Percentiles rank a stretch among this genome's conserved stretches.
Evolutionary conservation across 2,797 vertebrate species (phyloP).

Genomic region (Acridotheres tristis): DNA sequence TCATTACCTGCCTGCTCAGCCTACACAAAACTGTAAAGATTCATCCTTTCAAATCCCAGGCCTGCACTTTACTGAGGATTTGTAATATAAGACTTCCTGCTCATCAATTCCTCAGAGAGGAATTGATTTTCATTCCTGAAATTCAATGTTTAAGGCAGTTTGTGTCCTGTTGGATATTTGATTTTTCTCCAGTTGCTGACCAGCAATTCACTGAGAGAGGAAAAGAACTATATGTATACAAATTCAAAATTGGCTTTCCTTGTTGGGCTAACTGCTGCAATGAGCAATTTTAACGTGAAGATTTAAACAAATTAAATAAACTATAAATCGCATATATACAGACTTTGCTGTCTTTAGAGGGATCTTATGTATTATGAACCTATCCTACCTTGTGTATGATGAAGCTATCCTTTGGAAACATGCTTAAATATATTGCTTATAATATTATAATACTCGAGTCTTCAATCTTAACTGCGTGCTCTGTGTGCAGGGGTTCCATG

Average conservation of each 20-base stretch:
- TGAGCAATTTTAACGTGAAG: neutral
- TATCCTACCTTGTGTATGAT: neutral
- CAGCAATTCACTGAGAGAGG: neutral
- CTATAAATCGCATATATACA: neutral
- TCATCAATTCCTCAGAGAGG: neutral
- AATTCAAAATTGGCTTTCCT: neutral
- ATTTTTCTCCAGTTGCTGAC: neutral
- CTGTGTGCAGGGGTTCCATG: neutral
- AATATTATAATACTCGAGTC: neutral
- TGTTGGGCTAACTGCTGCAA: neutral
- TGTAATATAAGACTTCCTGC: neutral
- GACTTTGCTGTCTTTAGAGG: neutral
- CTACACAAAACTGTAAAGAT: neutral
- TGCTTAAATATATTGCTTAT: neutral
- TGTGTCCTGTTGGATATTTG: neutral
- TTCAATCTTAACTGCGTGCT: neutral
- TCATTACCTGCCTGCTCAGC: neutral
- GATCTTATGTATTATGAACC: neutral
- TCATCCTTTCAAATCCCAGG: neutral
- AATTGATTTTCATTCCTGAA: neutral
- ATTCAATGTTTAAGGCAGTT: neutral
- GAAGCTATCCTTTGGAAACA: neutral
- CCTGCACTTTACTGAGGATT: neutral
- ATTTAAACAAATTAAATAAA: neutral
- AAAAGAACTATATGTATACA: neutral